Conservation (phyloP, 2,888 invertebrate species). For the Cephus spinipes region DNA sequence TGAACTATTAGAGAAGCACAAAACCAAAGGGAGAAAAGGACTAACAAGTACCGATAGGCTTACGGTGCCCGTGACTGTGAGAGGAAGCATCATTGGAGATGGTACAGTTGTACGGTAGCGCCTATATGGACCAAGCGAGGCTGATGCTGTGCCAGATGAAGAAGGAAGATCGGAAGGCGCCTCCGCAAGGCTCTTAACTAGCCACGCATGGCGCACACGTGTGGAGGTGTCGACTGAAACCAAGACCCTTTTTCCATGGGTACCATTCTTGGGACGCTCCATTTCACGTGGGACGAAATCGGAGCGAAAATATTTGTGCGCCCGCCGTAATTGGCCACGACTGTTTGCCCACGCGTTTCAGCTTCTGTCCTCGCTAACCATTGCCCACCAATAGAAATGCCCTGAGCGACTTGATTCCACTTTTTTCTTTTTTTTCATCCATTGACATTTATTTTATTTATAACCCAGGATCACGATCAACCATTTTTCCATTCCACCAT, state of each 20-base stretch:
- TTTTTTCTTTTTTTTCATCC: constrained; percentile 12
- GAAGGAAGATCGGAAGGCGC: constrained; percentile 36
- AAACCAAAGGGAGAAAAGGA: constrained; percentile 24
- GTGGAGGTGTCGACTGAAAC: constrained; percentile 63
- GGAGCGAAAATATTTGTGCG: constrained; percentile 50
- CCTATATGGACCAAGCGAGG: constrained; percentile 9
- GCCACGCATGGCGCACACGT: constrained; percentile 64
- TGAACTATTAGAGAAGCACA: constrained; percentile 54
- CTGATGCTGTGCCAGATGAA: neutral
- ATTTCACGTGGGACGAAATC: constrained; percentile 50
- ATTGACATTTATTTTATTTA: neutral
- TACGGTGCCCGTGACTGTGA: constrained; percentile 5
- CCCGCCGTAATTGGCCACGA: constrained; percentile 42
- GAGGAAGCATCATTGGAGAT: constrained; percentile 1
- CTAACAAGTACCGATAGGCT: constrained; percentile 15
- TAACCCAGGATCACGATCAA: neutral
- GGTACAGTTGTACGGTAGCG: neutral
- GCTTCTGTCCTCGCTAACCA: constrained; percentile 10
- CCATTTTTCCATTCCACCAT: neutral
- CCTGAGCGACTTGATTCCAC: neutral
- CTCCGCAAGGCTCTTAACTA: constrained; percentile 53
- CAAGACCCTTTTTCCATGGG: constrained; percentile 19
- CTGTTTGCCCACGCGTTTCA: constrained; percentile 21
- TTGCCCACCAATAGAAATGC: constrained; percentile 2
- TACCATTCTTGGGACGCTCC: constrained; percentile 33